These are phyloP conservation scores for Phaedon cochleariae DNA, from an alignment of 2,888 invertebrate genomes.

Conservation along the genomic window DNA sequence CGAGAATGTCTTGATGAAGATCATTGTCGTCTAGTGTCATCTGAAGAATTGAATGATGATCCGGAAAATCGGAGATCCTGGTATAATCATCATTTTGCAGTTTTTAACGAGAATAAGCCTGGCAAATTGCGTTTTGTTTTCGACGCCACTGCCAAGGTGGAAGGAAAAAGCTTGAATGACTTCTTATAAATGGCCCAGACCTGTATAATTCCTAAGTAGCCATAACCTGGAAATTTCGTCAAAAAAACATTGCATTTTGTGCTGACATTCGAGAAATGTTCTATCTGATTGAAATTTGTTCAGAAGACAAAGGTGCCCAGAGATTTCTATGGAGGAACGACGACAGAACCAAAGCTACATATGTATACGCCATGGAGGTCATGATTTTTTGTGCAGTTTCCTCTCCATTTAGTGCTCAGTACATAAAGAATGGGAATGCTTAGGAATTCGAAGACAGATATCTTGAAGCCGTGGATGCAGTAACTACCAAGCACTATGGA, in stretches of 20 bases:
- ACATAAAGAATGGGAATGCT: too few species aligned
- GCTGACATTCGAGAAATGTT: slow-evolving; percentile 3
- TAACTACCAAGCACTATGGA: too few species aligned
- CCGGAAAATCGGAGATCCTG: neutral
- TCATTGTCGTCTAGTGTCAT: too few species aligned
- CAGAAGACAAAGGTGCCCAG: neutral
- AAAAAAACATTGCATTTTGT: neutral
- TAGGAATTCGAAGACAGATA: too few species aligned
- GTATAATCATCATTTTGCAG: slow-evolving; percentile 1
- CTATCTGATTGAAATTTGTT: neutral
- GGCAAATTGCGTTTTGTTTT: neutral
- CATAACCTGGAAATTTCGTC: neutral
- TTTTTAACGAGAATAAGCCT: neutral
- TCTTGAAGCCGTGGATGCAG: too few species aligned
- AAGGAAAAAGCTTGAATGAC: neutral
- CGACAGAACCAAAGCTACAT: neutral
- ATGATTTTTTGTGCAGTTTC: too few species aligned
- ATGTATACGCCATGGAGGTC: neutral
- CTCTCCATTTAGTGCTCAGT: too few species aligned
- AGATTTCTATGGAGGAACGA: neutral
- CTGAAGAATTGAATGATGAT: too few species aligned
- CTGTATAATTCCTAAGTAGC: neutral
- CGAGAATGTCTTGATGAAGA: too few species aligned
- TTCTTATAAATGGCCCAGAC: neutral
- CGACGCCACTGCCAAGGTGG: neutral